phyloP scores from a whole-genome alignment of 2,113 vertebrate species.

The Gracilinanus agilis region DNA sequence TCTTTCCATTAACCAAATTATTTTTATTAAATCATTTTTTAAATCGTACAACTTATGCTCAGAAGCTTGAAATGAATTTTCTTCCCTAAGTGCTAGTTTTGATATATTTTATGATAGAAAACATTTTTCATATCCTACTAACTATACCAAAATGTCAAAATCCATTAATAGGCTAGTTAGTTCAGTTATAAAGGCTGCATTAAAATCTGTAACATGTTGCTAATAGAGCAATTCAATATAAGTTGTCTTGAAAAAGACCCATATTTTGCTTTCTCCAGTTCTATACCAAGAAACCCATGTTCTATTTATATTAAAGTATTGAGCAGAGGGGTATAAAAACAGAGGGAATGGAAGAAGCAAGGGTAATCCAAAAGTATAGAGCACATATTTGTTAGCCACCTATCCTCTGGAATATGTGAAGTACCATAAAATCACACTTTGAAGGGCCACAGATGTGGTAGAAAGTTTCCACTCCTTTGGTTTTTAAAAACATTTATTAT shows the following conservation, averaged over 20 bases:
- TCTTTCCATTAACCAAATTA: background rate
- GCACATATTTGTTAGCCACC: background rate
- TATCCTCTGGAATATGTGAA: background rate
- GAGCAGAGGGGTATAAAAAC: background rate
- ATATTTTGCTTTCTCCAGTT: background rate
- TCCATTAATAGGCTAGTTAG: background rate
- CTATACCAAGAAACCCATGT: background rate
- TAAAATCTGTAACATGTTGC: background rate
- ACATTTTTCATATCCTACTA: background rate
- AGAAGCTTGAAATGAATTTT: background rate
- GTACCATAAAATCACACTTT: background rate
- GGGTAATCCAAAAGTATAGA: background rate
- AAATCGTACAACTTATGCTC: background rate
- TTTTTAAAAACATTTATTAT: background rate
- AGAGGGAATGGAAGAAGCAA: background rate
- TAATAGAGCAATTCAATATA: background rate
- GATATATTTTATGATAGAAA: background rate
- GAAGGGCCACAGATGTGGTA: background rate
- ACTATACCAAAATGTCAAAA: background rate
- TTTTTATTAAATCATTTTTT: background rate
- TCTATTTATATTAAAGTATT: background rate
- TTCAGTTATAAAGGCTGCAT: background rate
- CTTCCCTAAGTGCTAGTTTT: background rate
- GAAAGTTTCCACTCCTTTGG: background rate
- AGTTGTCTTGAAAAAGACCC: background rate